Evolutionary conservation across 2,797 vertebrate genomes (phyloP), one percentile per base, ranked within the genome.

Genomic region (Lacerta agilis): DNA sequence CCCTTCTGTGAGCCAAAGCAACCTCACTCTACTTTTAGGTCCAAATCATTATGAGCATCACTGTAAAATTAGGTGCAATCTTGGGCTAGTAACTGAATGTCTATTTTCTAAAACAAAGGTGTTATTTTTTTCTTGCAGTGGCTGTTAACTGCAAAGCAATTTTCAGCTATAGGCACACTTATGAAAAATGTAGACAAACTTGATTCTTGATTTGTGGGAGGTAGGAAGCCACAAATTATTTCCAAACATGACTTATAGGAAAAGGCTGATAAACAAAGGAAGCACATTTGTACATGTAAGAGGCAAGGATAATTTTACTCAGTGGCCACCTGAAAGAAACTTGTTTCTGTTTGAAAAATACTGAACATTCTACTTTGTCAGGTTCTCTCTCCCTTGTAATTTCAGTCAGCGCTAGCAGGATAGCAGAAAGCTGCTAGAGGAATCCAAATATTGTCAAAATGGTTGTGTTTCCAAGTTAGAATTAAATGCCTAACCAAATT

Each of bases 101-200:
- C 69, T 64, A 29, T 73, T 83, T 87, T 69, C 73, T 29, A 86
- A 86, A 69, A 71, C 45, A 58, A 4, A 69, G 20, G 9, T 20
- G 33, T 41, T 41, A 55, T 25, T 55, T 64, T 77, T 73, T 45
- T 88, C 64, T 41, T 71, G 33, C n/a, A 38, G 43, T 69, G 64
- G 38, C 33, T 78, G 83, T 38, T 69, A 36, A 58, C 41, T 78
- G 45, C 75, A 71, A 58, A 55, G 41, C 29, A 77, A 49, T 45
- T 58, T 75, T 82, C 43, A 78, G 33, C 27, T 88, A 72, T 58
- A 8, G 25, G 43, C 33, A 71, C 7, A n/a, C 2, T 83, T 83
- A 49, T 88, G 27, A 75, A 77, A 82, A 88, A 69, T 69, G 75
- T 55, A 78, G 73, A 38, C 87, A 88, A 69, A 71, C 64, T 69